These are phyloP conservation scores for Tromatobia lineatoria DNA, from an alignment of 2,888 invertebrate genomes.

Conservation along the genomic window DNA sequence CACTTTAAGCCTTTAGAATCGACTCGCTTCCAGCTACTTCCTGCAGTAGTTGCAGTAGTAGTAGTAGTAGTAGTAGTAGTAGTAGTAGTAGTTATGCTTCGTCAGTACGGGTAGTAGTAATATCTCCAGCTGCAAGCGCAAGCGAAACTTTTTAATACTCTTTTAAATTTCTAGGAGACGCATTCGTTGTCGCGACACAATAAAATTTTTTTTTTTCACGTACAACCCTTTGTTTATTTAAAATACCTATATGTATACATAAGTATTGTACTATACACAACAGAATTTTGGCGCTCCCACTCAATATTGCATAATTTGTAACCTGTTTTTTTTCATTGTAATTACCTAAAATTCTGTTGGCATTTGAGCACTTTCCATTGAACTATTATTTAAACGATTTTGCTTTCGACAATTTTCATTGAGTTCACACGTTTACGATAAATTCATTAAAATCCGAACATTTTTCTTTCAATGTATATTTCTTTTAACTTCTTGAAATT, in stretches of 20 bases:
- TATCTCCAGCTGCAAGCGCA: conserved; percentile 16
- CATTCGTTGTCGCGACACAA: conserved; percentile 63
- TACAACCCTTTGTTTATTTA: conserved; percentile 33
- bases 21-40: conserved; percentile 9
- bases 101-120: background rate
- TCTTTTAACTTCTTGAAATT: no score
- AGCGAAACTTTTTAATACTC: conserved; percentile 10
- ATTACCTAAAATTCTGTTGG: conserved; percentile 26
- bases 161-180: conserved; percentile 34
- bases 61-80: background rate
- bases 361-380: conserved; percentile 48
- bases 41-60: background rate
- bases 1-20: conserved; percentile 12
- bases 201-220: conserved; percentile 39
- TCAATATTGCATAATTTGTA: conserved; percentile 8
- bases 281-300: conserved; percentile 10
- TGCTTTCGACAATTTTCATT: no score
- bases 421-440: no score
- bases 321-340: background rate
- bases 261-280: conserved; percentile 14
- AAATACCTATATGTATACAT: conserved; percentile 22
- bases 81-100: conserved; percentile 6
- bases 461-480: no score
- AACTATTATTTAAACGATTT: conserved; percentile 3
- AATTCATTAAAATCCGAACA: no score